These are phyloP conservation scores for Chalcosyrphus nemorum DNA, from an alignment of 2,888 invertebrate genomes.

Conservation along the genomic window DNA sequence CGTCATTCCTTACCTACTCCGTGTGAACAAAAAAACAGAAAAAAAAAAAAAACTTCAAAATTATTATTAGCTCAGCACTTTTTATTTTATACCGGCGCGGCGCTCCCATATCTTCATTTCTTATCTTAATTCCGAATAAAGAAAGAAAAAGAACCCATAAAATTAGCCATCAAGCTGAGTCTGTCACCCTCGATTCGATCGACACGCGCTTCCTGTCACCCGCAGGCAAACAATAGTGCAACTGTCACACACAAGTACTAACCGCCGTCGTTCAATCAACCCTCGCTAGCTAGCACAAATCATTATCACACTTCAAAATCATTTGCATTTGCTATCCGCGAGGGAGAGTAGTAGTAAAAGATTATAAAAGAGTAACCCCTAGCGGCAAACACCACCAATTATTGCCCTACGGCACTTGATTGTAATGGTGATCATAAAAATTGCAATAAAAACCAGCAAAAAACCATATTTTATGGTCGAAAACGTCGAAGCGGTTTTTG, in stretches of 20 bases:
- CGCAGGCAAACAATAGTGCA: slow-evolving; percentile 16
- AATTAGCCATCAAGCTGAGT: slow-evolving; percentile 38
- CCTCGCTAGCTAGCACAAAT: slow-evolving; percentile 39
- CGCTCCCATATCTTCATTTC: background rate
- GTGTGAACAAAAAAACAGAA: too few relatives aligned
- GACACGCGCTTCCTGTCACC: slow-evolving; percentile 28
- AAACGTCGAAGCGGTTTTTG: background rate
- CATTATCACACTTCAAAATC: slow-evolving; percentile 62
- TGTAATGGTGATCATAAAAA: slow-evolving; percentile 60
- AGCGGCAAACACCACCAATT: slow-evolving; percentile 38
- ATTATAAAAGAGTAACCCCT: background rate
- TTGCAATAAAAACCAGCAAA: slow-evolving; percentile 61
- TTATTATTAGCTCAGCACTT: background rate
- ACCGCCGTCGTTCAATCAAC: slow-evolving; percentile 17
- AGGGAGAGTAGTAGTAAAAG: slow-evolving; percentile 4
- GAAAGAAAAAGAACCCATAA: slow-evolving; percentile 51
- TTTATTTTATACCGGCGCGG: background rate
- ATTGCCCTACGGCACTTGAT: slow-evolving; percentile 41
- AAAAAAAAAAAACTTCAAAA: background rate
- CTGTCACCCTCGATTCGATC: background rate
- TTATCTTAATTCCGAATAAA: slow-evolving; percentile 55
- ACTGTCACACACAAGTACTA: background rate
- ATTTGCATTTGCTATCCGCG: slow-evolving; percentile 54
- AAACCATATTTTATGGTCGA: slow-evolving; percentile 20
- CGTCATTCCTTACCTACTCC: background rate